Percentiles rank a stretch among this genome's conserved stretches.
Conservation (phyloP, 2,113 vertebrate species). For the Phrynosoma blainvillii region DNA sequence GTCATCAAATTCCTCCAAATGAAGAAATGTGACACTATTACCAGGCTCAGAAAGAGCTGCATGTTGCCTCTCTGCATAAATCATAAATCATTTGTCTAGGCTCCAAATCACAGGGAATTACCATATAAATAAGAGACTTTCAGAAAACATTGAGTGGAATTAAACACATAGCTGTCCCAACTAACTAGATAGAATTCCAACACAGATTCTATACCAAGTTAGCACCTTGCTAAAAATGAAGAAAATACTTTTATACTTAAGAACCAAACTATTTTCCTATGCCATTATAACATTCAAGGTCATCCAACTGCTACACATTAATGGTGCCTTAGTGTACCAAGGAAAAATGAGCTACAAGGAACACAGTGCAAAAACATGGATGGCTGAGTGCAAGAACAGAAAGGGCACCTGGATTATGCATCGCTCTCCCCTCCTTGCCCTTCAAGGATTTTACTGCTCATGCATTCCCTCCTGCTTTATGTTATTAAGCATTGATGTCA, state of each 20-base stretch:
- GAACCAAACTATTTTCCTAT: conserved; percentile 8
- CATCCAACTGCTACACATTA: background rate
- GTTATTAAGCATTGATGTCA: too few relatives aligned
- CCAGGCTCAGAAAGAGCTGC: background rate
- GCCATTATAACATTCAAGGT: background rate
- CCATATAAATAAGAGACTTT: background rate
- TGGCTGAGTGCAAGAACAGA: background rate
- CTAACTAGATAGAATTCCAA: background rate
- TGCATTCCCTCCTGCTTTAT: too few relatives aligned
- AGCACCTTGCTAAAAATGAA: background rate
- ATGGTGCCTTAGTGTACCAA: background rate
- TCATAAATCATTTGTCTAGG: background rate
- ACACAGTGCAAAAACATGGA: background rate
- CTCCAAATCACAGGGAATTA: background rate
- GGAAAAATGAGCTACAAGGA: background rate
- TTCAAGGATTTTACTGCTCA: background rate
- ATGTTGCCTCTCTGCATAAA: background rate
- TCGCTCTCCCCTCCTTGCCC: background rate
- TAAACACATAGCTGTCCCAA: too few relatives aligned
- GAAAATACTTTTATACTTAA: background rate
- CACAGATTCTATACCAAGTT: background rate
- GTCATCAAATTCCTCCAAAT: background rate
- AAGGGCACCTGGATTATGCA: background rate
- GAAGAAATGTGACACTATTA: background rate
- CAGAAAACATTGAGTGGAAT: background rate